Evolutionary conservation across 2,113 vertebrate species (phyloP).

Genomic region (Petroica traversi): DNA sequence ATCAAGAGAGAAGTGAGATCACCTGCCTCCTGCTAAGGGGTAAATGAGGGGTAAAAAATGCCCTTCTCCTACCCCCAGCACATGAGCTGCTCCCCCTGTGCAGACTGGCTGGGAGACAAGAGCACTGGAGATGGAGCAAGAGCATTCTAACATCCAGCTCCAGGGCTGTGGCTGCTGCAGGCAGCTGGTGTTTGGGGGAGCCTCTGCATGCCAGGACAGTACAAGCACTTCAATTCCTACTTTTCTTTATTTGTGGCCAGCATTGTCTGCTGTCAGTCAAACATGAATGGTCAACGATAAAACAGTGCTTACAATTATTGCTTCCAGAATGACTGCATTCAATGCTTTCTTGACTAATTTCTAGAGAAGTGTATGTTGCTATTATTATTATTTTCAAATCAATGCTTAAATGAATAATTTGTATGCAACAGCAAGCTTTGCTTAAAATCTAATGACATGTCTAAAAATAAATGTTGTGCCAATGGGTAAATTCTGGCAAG

Average conservation of each 20-base stretch:
- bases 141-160: neutral
- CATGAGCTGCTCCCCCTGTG: neutral
- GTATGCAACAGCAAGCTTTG: conserved; percentile 52
- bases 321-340: conserved; percentile 41
- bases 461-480: conserved; percentile 71
- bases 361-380: neutral
- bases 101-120: neutral
- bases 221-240: neutral
- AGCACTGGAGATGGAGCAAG: neutral
- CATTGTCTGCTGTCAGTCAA: conserved; percentile 21
- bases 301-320: conserved; percentile 24
- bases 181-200: neutral
- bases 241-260: neutral
- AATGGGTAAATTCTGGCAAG: conserved; percentile 65
- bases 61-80: neutral
- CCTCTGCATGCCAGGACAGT: neutral
- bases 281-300: conserved; percentile 23
- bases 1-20: neutral
- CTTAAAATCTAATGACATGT: conserved; percentile 46
- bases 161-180: neutral
- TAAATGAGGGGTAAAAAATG: neutral
- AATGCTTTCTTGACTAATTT: conserved; percentile 32
- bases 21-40: neutral
- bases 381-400: conserved; percentile 71
- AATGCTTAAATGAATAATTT: conserved; percentile 67